Percentiles rank a stretch among this genome's conserved stretches.
Conservation (phyloP, 1,140 invertebrate species). For the Dolichoris vasculosae region DNA sequence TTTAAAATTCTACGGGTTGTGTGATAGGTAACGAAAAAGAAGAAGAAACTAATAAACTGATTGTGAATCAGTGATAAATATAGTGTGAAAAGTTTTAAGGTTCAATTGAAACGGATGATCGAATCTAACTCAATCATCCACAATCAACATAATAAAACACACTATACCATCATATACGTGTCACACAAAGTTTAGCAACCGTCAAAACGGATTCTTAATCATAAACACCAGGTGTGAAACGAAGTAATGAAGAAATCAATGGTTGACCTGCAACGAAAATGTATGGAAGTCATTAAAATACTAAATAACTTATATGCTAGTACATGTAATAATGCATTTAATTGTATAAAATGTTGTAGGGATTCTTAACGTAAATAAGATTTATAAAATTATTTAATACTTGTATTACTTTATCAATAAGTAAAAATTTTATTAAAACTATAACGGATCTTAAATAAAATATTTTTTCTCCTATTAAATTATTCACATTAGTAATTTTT, state of each 20-base stretch:
- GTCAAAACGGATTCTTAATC: slow-evolving; percentile 14
- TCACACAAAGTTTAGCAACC: not conserved
- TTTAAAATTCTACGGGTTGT: too few species aligned
- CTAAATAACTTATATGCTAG: not conserved
- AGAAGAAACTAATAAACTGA: too few species aligned
- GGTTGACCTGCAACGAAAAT: not conserved
- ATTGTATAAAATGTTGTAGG: too few species aligned
- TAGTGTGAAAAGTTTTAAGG: too few species aligned
- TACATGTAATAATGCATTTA: too few species aligned
- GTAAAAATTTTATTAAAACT: not conserved
- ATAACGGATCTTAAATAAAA: not conserved
- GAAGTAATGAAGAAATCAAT: not conserved
- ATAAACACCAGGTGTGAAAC: not conserved
- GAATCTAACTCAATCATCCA: too few species aligned
- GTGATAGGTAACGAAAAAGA: not conserved
- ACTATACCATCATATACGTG: not conserved
- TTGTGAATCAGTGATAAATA: too few species aligned
- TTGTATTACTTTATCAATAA: not conserved
- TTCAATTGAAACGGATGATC: too few species aligned
- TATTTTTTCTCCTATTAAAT: not conserved
- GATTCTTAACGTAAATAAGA: not conserved
- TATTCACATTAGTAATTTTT: not conserved
- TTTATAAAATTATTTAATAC: not conserved
- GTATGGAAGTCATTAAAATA: not conserved
- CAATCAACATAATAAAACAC: slow-evolving; percentile 37